Conservation (phyloP, 2,888 invertebrate genomes). For the Polymixis lichenea region DNA sequence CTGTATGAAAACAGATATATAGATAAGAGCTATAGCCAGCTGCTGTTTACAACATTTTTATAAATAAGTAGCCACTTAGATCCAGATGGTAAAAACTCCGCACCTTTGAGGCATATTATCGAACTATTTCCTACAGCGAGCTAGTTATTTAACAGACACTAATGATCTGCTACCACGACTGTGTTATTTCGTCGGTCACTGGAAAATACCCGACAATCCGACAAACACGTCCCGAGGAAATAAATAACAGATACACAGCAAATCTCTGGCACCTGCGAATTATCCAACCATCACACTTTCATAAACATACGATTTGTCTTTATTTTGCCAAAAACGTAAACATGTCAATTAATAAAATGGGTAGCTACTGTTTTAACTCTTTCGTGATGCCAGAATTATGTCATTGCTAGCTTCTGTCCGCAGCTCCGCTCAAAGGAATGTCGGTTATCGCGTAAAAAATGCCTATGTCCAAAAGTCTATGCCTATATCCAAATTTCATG, state of each 20-base stretch:
- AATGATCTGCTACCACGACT: constrained; percentile 6
- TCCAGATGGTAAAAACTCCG: neutral
- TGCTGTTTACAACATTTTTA: neutral
- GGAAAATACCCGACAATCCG: constrained; percentile 24
- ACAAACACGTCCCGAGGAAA: constrained; percentile 9
- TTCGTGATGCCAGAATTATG: neutral
- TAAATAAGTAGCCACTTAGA: neutral
- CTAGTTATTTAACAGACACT: neutral
- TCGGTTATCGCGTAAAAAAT: no score
- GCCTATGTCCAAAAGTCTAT: no score
- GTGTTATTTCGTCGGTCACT: constrained; percentile 6
- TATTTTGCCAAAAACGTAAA: neutral
- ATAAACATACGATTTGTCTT: constrained; percentile 16
- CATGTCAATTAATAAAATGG: neutral
- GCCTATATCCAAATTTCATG: no score
- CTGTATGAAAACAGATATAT: neutral
- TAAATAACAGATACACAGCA: constrained; percentile 22
- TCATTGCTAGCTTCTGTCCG: no score
- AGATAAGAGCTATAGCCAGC: neutral
- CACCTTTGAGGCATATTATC: neutral
- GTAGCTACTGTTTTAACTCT: neutral
- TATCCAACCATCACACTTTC: neutral
- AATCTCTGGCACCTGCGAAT: constrained; percentile 25
- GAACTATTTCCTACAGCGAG: neutral
- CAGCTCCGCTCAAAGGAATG: no score